Evolutionary conservation across 2,888 invertebrate species (phyloP).

Genomic region (Metopia argyrocephala): DNA sequence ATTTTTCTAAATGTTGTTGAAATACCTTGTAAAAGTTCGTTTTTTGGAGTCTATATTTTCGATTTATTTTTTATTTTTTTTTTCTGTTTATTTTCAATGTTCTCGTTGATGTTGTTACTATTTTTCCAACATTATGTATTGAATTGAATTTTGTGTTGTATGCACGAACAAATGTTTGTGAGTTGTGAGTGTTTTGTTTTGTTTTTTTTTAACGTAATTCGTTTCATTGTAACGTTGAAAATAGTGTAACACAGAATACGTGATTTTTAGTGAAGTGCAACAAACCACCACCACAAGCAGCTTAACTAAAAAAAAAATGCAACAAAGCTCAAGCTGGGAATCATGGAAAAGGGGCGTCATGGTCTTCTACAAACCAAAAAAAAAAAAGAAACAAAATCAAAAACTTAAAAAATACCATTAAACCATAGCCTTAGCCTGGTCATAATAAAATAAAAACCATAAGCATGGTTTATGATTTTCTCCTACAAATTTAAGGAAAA

Average conservation of each 20-base stretch:
- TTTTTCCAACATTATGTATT: conserved; percentile 35
- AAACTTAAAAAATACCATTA: conserved; percentile 11
- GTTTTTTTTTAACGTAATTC: conserved; percentile 43
- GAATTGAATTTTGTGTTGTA: conserved; percentile 51
- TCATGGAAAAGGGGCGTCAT: conserved; percentile 60
- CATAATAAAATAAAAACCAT: conserved; percentile 37
- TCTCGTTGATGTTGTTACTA: conserved; percentile 62
- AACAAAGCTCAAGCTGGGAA: conserved; percentile 59
- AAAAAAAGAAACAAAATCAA: background rate
- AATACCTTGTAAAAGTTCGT: conserved; percentile 3
- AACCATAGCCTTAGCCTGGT: conserved; percentile 32
- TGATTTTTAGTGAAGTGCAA: conserved; percentile 70
- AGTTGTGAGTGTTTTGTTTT: conserved; percentile 34
- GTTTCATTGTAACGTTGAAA: conserved; percentile 69
- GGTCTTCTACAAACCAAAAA: conserved; percentile 40
- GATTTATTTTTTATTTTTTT: background rate
- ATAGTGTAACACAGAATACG: conserved; percentile 79
- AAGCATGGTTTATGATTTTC: conserved; percentile 57
- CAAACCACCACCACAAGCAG: conserved; percentile 44
- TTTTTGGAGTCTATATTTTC: conserved; percentile 12
- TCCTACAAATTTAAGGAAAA: conserved; percentile 28
- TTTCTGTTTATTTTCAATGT: conserved; percentile 43
- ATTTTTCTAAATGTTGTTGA: conserved; percentile 2
- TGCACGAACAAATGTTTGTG: conserved; percentile 67
- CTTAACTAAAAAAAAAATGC: conserved; percentile 12